phyloP scores from a whole-genome alignment of 1,140 invertebrate genomes.

The Bombus waltoni region DNA sequence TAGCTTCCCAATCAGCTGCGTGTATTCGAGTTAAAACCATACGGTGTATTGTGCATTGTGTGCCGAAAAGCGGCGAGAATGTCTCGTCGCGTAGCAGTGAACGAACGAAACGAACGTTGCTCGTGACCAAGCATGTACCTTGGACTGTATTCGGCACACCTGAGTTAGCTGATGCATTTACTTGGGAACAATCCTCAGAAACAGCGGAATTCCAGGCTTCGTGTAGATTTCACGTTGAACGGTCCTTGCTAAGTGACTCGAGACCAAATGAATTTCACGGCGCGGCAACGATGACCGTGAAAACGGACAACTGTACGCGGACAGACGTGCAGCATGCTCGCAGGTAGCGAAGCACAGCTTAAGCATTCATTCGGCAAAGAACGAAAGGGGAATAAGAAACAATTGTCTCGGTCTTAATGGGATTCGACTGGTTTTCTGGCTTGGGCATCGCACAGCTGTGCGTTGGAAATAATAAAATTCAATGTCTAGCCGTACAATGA shows the following conservation, averaged over 20 bases:
- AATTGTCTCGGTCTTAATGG: slow-evolving; percentile 19
- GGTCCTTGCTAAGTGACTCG: background rate
- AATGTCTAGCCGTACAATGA: slow-evolving; percentile 30
- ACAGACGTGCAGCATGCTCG: too few species aligned
- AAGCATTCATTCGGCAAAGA: background rate
- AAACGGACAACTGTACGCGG: background rate
- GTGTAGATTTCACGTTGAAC: slow-evolving; percentile 34
- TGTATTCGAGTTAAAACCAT: slow-evolving; percentile 49
- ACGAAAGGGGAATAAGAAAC: slow-evolving; percentile 9
- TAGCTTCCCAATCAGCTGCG: background rate
- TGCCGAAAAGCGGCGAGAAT: slow-evolving; percentile 6
- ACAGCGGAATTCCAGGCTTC: slow-evolving; percentile 15
- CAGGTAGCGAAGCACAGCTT: background rate
- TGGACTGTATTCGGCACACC: slow-evolving; percentile 29
- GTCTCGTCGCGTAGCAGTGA: background rate
- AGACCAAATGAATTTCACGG: slow-evolving; percentile 8
- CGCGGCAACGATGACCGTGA: slow-evolving; percentile 6
- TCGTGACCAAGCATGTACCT: slow-evolving; percentile 21
- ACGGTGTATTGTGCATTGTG: slow-evolving; percentile 24
- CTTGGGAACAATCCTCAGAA: slow-evolving; percentile 3
- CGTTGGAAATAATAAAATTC: slow-evolving; percentile 26
- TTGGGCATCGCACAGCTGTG: background rate
- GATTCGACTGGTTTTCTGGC: background rate
- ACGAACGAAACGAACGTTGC: slow-evolving; percentile 17
- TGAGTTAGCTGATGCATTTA: slow-evolving; percentile 51